These are phyloP conservation scores for Vandiemenella viatica DNA, from an alignment of 2,888 invertebrate species.

Conservation along the genomic window DNA sequence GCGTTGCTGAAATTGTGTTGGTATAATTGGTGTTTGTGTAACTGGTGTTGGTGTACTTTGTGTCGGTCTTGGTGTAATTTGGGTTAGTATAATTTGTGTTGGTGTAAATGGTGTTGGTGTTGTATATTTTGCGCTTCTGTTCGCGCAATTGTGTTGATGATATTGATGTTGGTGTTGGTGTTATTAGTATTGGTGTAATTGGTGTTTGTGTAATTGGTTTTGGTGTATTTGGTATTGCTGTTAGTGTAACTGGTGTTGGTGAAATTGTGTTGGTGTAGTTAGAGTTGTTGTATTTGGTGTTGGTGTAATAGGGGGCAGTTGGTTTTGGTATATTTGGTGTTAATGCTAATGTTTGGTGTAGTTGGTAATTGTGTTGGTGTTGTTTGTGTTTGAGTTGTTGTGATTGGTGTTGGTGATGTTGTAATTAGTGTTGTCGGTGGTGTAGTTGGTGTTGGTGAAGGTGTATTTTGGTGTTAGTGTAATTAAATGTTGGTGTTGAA, in stretches of 20 bases:
- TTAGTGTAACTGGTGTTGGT: neutral
- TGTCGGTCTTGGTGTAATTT: too few species aligned
- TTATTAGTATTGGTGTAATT: neutral
- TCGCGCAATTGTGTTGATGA: too few species aligned
- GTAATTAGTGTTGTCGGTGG: neutral
- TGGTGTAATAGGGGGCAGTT: neutral
- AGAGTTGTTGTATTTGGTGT: neutral
- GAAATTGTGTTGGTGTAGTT: neutral
- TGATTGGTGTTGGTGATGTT: neutral
- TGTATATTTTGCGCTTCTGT: too few species aligned
- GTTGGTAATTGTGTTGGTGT: constrained; percentile 1
- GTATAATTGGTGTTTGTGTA: too few species aligned
- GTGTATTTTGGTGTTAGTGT: neutral
- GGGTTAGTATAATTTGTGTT: too few species aligned
- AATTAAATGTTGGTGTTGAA: too few species aligned
- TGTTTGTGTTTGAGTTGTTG: constrained; percentile 1
- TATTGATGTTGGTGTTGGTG: constrained; percentile 17
- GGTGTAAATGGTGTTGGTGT: too few species aligned
- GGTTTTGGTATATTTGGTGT: neutral
- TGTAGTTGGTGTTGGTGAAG: constrained; percentile 1
- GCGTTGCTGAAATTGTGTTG: too few species aligned
- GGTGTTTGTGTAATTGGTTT: constrained; percentile 31
- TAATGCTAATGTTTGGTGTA: neutral
- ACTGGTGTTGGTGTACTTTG: too few species aligned
- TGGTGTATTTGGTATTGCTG: constrained; percentile 30